Base-by-base conservation (phyloP, 1,140 invertebrate genomes). In the Thaumetopoea pityocampa region DNA sequence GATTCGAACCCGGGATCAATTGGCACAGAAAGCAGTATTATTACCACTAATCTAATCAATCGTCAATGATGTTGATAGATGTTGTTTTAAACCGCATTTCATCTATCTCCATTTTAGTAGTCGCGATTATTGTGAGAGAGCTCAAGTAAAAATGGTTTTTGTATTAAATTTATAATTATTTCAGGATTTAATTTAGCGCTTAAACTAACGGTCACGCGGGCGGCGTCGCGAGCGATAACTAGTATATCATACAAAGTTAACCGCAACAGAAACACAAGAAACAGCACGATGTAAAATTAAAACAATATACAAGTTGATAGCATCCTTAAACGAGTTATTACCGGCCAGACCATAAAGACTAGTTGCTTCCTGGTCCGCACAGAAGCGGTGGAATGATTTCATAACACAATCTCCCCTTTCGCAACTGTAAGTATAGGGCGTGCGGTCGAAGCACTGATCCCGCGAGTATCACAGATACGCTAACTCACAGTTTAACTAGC, bases 351-450 rank as follows among this genome's bases (percentile, higher is more conserved):
- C 54, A 63, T 71, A 71, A 64, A 66, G 48, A 51, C 48, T 57
- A 45, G 61, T 12, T 44, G 51, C 62, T 77, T 79, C 69, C 72
- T 72, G 62, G 52, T 67, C 56, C 11, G 46, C 36, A 59, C 65
- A 68, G 63, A 72, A 68, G 72, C 66, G 48, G 65, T 56, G 48
- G 44, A 55, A 55, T 59, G 61, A 77, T 80, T 80, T 80, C 72
- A 71, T 76, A 73, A 77, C 61, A 73, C 67, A 58, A 71, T 74
- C 77, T 77, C 67, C 70, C 56, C 63, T 77, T 80, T 80, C 67
- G 64, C 63, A 74, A 77, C 45, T 61, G 37, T 45, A 48, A 36
- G 50, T 41, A 30, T n/a, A n/a, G n/a, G 26, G 26, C 40, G 9
- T 68, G 66, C 59, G 66, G 64, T 77, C 35, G 36, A 27, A 35